Evolutionary conservation across 1,140 invertebrate genomes (phyloP), one percentile per base, ranked within the genome.

Genomic region (Apis dorsata): DNA sequence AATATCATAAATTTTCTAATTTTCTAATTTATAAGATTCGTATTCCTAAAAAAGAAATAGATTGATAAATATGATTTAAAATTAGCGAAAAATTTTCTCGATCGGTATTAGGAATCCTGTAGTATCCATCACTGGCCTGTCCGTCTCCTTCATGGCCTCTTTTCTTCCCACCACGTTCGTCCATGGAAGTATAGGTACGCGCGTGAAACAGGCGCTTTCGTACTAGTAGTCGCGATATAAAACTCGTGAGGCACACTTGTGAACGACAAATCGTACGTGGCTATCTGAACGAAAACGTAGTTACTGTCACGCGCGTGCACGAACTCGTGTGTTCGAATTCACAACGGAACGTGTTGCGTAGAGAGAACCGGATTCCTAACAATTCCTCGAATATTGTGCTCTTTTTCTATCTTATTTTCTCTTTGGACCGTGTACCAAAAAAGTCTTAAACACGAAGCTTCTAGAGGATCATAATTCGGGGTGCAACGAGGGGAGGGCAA

Each of bases 151-250:
- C 75, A 79, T 88, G 85, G 82, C 86, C 86, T 88, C 82, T 74
- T 87, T 88, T 65, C 34, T 62, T 79, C 81, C 85, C 83, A 71
- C 85, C 53, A 71, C 63, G 60, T 57, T 84, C 55, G 79, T 71
- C 68, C 83, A 84, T 74, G 84, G 85, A 85, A 81, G 85, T 82
- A 86, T 70, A 84, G 76, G 83, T 85, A 75, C 66, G 77, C 73
- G 86, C 65, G 89, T 84, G 84, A 77, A 83, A 85, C 85, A 86
- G 85, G 81, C 85, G 81, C 89, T 55, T 83, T 71, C 65, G 68
- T 84, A 68, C 57, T 57, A 73, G 60, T 71, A 91, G 91, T 91
- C 83, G 86, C 76, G 85, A 90, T 91, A 91, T 90, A 91, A 91
- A 90, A 88, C 86, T 89, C 85, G 81, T 79, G 68, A 21, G 76